These are phyloP conservation scores for Pangasius djambal DNA, from an alignment of 2,797 vertebrate species.

Conservation along the genomic window DNA sequence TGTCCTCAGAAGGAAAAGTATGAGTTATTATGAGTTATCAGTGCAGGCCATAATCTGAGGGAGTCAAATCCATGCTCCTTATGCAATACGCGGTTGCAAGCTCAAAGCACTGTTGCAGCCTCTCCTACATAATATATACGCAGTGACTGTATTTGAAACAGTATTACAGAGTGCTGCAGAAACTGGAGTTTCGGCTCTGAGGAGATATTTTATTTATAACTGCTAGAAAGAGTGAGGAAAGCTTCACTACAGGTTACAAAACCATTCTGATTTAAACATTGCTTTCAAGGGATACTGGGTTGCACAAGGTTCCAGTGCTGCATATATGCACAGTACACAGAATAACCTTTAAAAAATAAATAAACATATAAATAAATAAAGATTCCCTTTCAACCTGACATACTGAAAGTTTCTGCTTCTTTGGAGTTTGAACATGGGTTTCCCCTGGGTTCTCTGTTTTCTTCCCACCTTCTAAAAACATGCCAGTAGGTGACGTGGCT, in stretches of 20 bases:
- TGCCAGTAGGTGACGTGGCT: background rate
- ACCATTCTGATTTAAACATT: background rate
- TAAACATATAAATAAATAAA: background rate
- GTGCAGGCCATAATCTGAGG: background rate
- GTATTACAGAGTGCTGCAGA: background rate
- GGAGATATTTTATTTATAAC: conserved; percentile 24
- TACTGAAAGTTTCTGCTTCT: no score
- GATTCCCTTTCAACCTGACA: background rate
- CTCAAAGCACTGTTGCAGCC: background rate
- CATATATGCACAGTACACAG: background rate
- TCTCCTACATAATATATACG: background rate
- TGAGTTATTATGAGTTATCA: background rate
- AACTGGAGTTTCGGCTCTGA: background rate
- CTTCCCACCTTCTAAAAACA: background rate
- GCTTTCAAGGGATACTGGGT: background rate
- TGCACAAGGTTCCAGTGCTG: background rate
- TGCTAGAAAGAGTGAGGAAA: conserved; percentile 10
- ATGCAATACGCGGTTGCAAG: background rate
- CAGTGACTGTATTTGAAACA: background rate
- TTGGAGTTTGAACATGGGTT: background rate
- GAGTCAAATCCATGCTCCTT: background rate
- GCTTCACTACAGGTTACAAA: background rate
- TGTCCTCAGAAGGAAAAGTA: background rate
- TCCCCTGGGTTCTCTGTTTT: background rate
- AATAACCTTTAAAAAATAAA: background rate